Base-by-base conservation (phyloP, 1,140 invertebrate genomes). In the Drosophila mauritiana region DNA sequence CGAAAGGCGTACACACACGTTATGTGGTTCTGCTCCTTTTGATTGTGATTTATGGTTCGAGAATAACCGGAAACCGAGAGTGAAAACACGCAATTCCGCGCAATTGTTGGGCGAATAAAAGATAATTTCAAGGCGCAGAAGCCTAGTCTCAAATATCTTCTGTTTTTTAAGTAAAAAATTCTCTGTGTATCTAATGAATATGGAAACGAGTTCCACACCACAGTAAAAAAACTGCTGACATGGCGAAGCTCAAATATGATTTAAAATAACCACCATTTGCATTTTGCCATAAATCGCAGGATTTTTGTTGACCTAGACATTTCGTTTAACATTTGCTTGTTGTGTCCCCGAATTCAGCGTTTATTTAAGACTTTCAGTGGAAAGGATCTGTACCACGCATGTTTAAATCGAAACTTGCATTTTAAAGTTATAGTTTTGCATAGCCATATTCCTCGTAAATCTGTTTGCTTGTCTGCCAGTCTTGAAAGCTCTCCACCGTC, bases 31-130 rank as follows among this genome's bases (percentile, higher is more conserved):
- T 69, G 27, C 36, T 56, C 55, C 70, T 25, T 73, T 65, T 78
- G 68, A 86, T 79, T 84, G 62, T 80, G 84, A 89, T 89, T 89
- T 89, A 89, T 90, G 84, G 58, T 57, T 49, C 65, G 20, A 61
- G 65, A 64, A 89, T 78, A 90, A 84, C 84, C 85, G 63, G 84
- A 80, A 89, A 49, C 40, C 15, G 49, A 73, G 61, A 58, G 36
- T 49, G 46, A 52, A 55, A 48, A 64, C 49, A 73, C 48, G 55
- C 40, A 53, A 48, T 68, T 53, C 64, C 61, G 0, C 4, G 49
- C 70, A 27, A 52, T 46, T 45, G 53, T 53, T 43, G 17, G 34
- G 34, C 48, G 45, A 39, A 67, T 39, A 65, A 65, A 34, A 31
- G 17, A 40, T 8, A 31, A 20, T n/a, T 4, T 4, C 17, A 45